Conservation (phyloP, 2,113 vertebrate species). For the Diglossa brunneiventris region DNA sequence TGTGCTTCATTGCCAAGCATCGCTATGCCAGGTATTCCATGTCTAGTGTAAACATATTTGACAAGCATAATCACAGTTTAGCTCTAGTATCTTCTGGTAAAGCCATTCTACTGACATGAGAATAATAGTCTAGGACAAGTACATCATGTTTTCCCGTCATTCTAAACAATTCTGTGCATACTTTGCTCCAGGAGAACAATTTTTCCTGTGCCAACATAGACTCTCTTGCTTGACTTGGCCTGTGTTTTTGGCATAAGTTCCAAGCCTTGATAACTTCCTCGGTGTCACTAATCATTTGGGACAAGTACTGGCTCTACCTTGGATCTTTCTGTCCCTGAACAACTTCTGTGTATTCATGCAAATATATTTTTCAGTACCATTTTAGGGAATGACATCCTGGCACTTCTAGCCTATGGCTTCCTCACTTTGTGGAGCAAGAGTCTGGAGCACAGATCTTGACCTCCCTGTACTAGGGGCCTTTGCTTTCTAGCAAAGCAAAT, state of each 20-base stretch:
- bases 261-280: conserved; percentile 25
- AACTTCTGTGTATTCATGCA: neutral
- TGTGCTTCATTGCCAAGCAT: neutral
- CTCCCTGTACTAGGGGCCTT: neutral
- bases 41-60: conserved; percentile 50
- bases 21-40: neutral
- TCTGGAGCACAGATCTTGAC: neutral
- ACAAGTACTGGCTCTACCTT: neutral
- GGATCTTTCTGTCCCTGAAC: neutral
- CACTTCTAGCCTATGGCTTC: neutral
- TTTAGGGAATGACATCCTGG: neutral
- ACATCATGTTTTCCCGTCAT: conserved; percentile 39
- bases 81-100: conserved; percentile 25
- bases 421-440: neutral
- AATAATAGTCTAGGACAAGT: conserved; percentile 61
- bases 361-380: neutral
- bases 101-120: conserved; percentile 41
- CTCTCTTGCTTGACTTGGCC: conserved; percentile 31
- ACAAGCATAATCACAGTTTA: conserved; percentile 60
- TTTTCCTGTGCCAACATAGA: neutral
- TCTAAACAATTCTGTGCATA: conserved; percentile 34
- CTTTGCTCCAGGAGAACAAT: conserved; percentile 31
- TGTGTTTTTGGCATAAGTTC: neutral
- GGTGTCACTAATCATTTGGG: neutral
- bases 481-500: neutral